Evolutionary conservation across 2,113 vertebrate species (phyloP).

Genomic region (Mormyrus lacerda): DNA sequence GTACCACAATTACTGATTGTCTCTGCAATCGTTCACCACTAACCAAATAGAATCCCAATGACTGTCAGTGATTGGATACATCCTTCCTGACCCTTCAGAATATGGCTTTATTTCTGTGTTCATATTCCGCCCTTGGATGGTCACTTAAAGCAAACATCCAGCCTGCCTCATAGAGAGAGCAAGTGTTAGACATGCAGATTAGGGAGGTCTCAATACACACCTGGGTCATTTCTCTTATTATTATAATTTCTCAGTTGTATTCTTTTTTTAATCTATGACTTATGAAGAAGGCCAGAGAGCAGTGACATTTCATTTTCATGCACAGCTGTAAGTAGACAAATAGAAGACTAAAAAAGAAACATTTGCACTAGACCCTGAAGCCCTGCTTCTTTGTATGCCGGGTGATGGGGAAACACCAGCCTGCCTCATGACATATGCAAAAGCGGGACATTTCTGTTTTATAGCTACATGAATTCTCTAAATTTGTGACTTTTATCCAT

Average conservation of each 20-base stretch:
- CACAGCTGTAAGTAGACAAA: slow-evolving; percentile 34
- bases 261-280: neutral
- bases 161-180: neutral
- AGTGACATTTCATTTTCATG: slow-evolving; percentile 36
- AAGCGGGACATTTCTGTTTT: slow-evolving; percentile 38
- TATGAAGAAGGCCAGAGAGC: slow-evolving; percentile 21
- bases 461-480: slow-evolving; percentile 22
- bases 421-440: slow-evolving; percentile 61
- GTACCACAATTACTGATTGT: neutral
- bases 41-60: neutral
- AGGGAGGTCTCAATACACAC: neutral
- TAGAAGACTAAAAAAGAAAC: slow-evolving; percentile 29
- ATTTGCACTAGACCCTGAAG: slow-evolving; percentile 54
- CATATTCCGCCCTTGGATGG: neutral
- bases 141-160: neutral
- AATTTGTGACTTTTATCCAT: slow-evolving; percentile 29
- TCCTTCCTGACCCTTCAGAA: neutral
- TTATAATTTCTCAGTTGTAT: neutral
- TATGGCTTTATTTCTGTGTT: neutral
- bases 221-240: neutral
- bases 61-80: neutral
- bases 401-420: slow-evolving; percentile 45
- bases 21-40: neutral
- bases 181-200: neutral
- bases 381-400: slow-evolving; percentile 36